Percentiles rank a stretch among this genome's conserved stretches.
These are phyloP conservation scores for Amazona guildingii DNA, from an alignment of 2,113 vertebrate species.

Conservation along the genomic window DNA sequence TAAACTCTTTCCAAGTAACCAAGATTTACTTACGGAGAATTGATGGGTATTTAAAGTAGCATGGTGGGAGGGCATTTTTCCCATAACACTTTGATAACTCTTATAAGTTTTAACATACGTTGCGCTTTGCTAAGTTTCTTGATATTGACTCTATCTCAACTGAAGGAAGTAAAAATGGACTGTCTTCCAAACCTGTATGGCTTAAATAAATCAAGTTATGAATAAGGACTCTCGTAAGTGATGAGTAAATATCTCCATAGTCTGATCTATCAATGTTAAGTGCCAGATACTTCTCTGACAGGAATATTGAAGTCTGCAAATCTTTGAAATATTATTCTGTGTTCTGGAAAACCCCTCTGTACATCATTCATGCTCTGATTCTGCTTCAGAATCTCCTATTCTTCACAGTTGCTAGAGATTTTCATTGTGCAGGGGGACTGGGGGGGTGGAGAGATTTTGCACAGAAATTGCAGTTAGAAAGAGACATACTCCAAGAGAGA, in stretches of 20 bases:
- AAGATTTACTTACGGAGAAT: background rate
- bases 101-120: background rate
- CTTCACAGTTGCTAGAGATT: background rate
- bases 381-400: background rate
- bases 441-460: background rate
- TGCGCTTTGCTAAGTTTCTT: background rate
- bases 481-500: background rate
- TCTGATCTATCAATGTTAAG: background rate
- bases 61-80: background rate
- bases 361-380: background rate
- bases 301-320: background rate
- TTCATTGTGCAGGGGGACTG: background rate
- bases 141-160: background rate
- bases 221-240: background rate
- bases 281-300: background rate
- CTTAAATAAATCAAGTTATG: background rate
- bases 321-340: background rate
- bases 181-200: background rate
- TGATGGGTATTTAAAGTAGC: background rate
- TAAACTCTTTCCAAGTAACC: background rate
- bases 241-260: background rate
- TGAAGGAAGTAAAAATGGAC: background rate
- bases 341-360: background rate
- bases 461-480: background rate
- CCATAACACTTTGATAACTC: background rate